phyloP scores from a whole-genome alignment of 2,888 invertebrate species.

The Ischnura elegans region DNA sequence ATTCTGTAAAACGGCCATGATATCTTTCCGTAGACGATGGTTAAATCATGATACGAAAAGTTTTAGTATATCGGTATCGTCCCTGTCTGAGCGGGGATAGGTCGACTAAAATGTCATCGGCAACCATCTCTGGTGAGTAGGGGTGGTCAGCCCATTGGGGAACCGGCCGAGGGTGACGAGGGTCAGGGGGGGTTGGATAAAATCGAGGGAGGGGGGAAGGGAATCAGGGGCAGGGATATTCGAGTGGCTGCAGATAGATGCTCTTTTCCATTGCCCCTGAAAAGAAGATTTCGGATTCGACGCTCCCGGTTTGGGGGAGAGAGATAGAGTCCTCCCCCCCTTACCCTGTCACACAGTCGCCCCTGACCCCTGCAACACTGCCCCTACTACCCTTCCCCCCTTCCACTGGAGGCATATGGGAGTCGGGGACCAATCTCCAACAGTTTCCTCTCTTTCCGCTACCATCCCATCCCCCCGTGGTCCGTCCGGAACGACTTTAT shows the following conservation, averaged over 20 bases:
- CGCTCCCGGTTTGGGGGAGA: neutral
- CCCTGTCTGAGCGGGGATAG: no score
- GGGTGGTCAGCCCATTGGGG: neutral
- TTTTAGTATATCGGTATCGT: no score
- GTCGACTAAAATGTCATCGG: neutral
- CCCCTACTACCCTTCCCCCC: neutral
- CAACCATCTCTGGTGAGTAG: neutral
- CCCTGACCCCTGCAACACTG: no score
- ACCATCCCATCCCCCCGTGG: neutral
- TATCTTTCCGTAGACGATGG: no score
- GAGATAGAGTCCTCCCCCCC: neutral
- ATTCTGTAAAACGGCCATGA: no score
- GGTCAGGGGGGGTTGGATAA: neutral
- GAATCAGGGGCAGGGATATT: neutral
- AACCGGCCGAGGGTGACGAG: neutral
- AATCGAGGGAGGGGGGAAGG: neutral
- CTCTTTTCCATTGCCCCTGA: neutral
- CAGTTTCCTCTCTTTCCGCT: neutral
- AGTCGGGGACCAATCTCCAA: slow-evolving; percentile 1
- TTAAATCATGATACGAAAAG: no score
- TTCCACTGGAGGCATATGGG: neutral
- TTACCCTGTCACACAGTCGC: no score
- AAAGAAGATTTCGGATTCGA: slow-evolving; percentile 20
- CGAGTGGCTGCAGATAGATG: slow-evolving; percentile 14
- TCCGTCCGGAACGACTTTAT: neutral